A percentile compares a stretch with the other conserved stretches of the same genome.
Evolutionary conservation across 2,113 vertebrate genomes (phyloP).

Genomic region (Hypanus sabinus): DNA sequence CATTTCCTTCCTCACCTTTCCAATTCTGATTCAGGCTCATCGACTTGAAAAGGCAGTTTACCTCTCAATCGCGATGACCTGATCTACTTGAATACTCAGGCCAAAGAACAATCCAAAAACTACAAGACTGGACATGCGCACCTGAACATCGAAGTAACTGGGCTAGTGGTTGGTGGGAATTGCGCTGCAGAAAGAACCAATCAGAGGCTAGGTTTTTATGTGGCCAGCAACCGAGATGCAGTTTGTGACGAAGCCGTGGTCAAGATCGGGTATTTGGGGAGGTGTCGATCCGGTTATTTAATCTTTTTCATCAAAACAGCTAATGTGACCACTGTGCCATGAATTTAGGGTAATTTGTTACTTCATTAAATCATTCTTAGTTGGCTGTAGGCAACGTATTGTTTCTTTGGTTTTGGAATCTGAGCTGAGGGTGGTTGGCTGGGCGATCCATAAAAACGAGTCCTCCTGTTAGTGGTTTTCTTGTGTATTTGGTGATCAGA

Average conservation of each 20-base stretch:
- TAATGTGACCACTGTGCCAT: constrained; percentile 1
- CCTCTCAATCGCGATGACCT: not conserved
- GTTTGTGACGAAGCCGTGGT: not conserved
- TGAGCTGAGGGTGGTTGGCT: not conserved
- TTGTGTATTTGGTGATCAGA: not conserved
- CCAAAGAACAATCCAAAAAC: too few relatives aligned
- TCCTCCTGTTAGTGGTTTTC: not conserved
- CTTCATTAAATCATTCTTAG: not conserved
- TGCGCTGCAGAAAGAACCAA: not conserved
- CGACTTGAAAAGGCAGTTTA: not conserved
- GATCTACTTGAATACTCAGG: too few relatives aligned
- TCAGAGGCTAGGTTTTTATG: not conserved
- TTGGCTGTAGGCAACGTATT: too few relatives aligned
- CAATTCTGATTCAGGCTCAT: not conserved
- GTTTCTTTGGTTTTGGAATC: too few relatives aligned
- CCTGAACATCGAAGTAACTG: not conserved
- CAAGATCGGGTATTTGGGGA: not conserved
- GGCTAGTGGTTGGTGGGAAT: not conserved
- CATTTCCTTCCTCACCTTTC: not conserved
- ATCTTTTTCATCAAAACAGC: not conserved
- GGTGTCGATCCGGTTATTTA: not conserved
- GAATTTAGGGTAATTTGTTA: constrained; percentile 25
- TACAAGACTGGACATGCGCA: too few relatives aligned
- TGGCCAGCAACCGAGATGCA: not conserved
- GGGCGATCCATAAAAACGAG: not conserved